phyloP scores from a whole-genome alignment of 2,888 invertebrate species.

The Syritta pipiens region DNA sequence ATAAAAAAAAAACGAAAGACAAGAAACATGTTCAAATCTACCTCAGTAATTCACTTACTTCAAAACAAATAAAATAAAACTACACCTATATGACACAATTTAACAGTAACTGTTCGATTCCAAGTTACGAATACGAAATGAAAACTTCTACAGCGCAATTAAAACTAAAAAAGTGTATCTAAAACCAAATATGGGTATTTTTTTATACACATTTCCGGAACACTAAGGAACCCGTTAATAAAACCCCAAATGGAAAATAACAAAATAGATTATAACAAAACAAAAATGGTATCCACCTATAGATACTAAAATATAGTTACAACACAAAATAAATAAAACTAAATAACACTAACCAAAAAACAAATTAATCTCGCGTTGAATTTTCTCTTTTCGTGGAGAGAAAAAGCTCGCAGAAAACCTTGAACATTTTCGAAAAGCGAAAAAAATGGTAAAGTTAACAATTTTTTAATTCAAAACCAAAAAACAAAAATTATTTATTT shows the following conservation, averaged over 20 bases:
- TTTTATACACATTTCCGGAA: conserved; percentile 55
- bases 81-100: conserved; percentile 58
- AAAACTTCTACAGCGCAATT: conserved; percentile 21
- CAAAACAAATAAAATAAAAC: conserved; percentile 27
- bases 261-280: conserved; percentile 46
- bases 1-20: conserved; percentile 42
- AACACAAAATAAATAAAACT: conserved; percentile 40
- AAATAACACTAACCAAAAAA: conserved; percentile 27
- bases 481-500: conserved; percentile 55
- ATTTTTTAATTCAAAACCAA: conserved; percentile 65
- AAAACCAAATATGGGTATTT: conserved; percentile 51
- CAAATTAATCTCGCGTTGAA: conserved; percentile 48
- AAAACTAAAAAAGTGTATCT: conserved; percentile 33
- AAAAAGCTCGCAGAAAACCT: conserved; percentile 67
- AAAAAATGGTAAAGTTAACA: conserved; percentile 70
- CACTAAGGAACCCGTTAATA: conserved; percentile 62
- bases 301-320: conserved; percentile 25
- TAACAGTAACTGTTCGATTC: conserved; percentile 52
- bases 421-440: conserved; percentile 67
- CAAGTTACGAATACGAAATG: conserved; percentile 33
- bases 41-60: conserved; percentile 50
- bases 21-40: conserved; percentile 58
- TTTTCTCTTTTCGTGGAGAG: conserved; percentile 66
- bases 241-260: conserved; percentile 62
- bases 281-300: conserved; percentile 41